Base-by-base conservation (phyloP, 2,113 vertebrate genomes). In the Felis chaus region DNA sequence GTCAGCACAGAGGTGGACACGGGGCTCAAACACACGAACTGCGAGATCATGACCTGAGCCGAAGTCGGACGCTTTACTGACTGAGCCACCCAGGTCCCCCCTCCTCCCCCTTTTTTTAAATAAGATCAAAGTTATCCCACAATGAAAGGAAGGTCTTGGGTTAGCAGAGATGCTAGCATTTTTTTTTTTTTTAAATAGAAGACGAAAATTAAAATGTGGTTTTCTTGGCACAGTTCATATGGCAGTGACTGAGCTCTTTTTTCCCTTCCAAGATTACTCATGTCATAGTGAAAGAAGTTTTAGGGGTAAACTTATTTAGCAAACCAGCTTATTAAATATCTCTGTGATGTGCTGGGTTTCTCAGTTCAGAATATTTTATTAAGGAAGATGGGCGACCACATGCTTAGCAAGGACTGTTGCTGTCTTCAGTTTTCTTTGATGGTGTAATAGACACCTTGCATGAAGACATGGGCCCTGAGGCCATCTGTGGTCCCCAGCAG, bases 391-490 rank as follows among this genome's bases (percentile, higher is more conserved):
- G 21, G 5, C 0, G 1, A 18, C 5, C 33, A 29, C 8, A 12
- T 5, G 41, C 1, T 2, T 10, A 0, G 1, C 2, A 5, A 36
- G n/a, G 33, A 23, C 14, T 0, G 4, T 1, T 0, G 10, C 31
- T 53, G 12, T 27, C 19, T 23, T 50, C 21, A 2, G 21, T 80
- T 68, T 63, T 45, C 25, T 81, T 61, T 31, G 36, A 19, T 50
- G 71, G n/a, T 0, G 0, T 21, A 5, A 7, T 0, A 8, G 4
- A 36, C 39, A 18, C 55, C 18, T 1, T 1, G 2, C 11, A 19
- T 11, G 73, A 48, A 36, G 76, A 79, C 36, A 11, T 0, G 3
- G 0, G 45, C 50, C 74, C 80, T 2, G 19, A 33, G 31, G 9
- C 10, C 0, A 11, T 6, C 82, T 15, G 21, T 5, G 57, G 6